A percentile compares a stretch with the other conserved stretches of the same genome.
Conservation (phyloP, 1,140 invertebrate species). For the Bathynomus jamesi region DNA sequence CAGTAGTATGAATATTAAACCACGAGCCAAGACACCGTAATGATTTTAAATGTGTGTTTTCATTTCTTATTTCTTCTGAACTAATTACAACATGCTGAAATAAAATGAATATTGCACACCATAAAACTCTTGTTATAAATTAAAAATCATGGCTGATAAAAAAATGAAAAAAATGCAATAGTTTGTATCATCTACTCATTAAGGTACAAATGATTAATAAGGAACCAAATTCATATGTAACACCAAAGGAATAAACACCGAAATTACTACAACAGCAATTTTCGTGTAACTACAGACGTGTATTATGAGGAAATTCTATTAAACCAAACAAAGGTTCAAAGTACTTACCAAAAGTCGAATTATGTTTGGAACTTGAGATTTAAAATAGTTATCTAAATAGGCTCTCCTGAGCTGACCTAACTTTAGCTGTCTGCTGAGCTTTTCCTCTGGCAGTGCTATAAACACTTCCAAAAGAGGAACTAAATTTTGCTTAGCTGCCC, state of each 20-base stretch:
- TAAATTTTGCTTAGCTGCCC: conserved; percentile 48
- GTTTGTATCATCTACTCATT: too few relatives aligned
- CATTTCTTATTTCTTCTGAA: neutral
- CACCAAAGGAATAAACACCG: too few relatives aligned
- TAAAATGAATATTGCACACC: too few relatives aligned
- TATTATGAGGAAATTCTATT: too few relatives aligned
- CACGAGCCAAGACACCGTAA: conserved; percentile 12
- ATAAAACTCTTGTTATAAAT: too few relatives aligned
- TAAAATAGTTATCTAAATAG: conserved; percentile 51
- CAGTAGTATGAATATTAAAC: conserved; percentile 13
- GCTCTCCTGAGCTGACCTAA: conserved; percentile 80
- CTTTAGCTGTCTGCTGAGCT: conserved; percentile 68
- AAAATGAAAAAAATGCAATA: too few relatives aligned
- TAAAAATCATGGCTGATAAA: too few relatives aligned
- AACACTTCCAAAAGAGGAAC: conserved; percentile 80
- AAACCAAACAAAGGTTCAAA: too few relatives aligned
- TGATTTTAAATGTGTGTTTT: neutral
- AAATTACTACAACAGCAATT: too few relatives aligned
- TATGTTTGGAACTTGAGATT: conserved; percentile 19
- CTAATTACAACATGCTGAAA: neutral
- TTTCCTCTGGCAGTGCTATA: conserved; percentile 92
- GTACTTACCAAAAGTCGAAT: conserved; percentile 61
- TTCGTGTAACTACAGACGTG: too few relatives aligned
- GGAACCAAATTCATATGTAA: too few relatives aligned
- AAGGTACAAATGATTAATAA: too few relatives aligned